Base-by-base conservation (phyloP, 2,797 vertebrate genomes). In the Halcyon leucocephala region DNA sequence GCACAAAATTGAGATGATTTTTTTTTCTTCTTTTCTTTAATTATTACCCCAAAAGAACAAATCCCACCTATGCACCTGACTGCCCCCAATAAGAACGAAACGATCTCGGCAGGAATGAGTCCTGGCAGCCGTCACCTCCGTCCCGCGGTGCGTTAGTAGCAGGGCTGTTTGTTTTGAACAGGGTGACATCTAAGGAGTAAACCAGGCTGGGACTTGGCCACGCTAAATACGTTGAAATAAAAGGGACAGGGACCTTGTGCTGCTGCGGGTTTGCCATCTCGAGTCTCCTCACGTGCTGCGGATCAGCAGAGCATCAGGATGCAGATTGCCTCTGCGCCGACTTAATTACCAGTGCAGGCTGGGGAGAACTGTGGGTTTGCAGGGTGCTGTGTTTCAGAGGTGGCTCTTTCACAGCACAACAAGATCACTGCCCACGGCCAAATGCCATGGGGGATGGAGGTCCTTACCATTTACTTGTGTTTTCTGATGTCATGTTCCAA, bases 201-300 rank as follows among this genome's bases (percentile, higher is more conserved):
- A 16, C 0, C 29, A 70, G 60, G 49, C 0, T 3, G 66, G 65
- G 41, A 29, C 35, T 29, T 19, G 13, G 0, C 33, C 0, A 0
- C 4, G n/a, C 69, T 21, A 9, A 78, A 31, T 0, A 6, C 33
- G 48, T 4, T 2, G 37, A 44, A 73, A 60, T 2, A 33, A 0
- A 6, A 0, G 0, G 2, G 24, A 16, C 35, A 74, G 71, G 79
- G 64, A 70, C 73, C 1, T 5, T 0, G 49, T 82, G 91, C 79
- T 66, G 91, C 44, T 54, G 16, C 35, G 65, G 69, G 17, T 39
- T 7, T 5, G 35, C 52, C 21, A 26, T 21, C 37, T 10, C 3
- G 0, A 77, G 1, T 7, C 52, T 67, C 61, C 82, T 74, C 18
- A 57, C 0, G 0, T 8, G 78, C 93, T 90, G 86, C 15, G 12